phyloP scores from a whole-genome alignment of 2,888 invertebrate genomes.

The Argyra leucocephala region DNA sequence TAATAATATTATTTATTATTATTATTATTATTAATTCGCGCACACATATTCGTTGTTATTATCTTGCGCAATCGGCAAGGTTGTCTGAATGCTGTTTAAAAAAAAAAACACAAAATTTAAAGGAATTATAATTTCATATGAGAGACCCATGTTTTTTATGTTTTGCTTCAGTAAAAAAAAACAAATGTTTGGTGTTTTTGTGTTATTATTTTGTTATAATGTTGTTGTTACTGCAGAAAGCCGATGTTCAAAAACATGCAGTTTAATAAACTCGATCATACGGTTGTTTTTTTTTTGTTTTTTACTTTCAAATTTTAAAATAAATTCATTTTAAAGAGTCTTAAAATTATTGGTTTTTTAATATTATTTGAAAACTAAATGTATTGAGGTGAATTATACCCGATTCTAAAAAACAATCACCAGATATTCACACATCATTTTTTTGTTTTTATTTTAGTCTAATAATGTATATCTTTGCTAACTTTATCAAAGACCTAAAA shows the following conservation, averaged over 20 bases:
- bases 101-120: neutral
- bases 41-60: neutral
- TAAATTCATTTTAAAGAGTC: neutral
- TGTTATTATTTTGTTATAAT: neutral
- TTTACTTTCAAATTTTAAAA: neutral
- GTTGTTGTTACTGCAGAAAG: neutral
- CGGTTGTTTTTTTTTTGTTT: neutral
- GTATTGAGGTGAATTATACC: no score
- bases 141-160: no score
- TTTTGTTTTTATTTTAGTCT: neutral
- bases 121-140: no score
- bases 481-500: conserved; percentile 12
- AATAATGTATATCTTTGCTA: neutral
- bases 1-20: no score
- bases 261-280: neutral
- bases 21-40: neutral
- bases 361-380: no score
- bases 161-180: no score
- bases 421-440: neutral
- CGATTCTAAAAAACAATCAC: no score
- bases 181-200: no score
- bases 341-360: neutral
- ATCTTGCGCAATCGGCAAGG: conserved; percentile 6
- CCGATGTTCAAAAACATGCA: neutral
- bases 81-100: conserved; percentile 3